Base-by-base conservation (phyloP, 2,797 vertebrate genomes). In the Cottoperca gobio region DNA sequence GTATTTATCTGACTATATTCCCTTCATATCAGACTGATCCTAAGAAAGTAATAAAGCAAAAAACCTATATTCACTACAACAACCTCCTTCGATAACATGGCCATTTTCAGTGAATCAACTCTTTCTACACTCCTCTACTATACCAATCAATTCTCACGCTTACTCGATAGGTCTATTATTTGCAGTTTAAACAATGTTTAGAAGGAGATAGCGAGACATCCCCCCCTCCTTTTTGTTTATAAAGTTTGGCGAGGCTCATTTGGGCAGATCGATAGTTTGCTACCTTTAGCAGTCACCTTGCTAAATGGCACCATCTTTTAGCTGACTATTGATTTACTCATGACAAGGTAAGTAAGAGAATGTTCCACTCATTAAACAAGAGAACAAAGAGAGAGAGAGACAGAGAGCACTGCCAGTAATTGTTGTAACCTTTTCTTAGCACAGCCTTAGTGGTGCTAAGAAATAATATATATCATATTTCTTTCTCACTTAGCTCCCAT, bases 261-360 rank as follows among this genome's bases (percentile, higher is more conserved):
- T 77, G 21, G 53, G 33, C 35, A 21, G 70, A 82, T 84, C 76
- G 5, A 86, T 84, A 76, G 73, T 64, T 53, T 70, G 50, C 39
- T 67, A 49, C 82, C 64, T 73, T 63, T 64, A 69, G 68, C 79
- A 81, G 79, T 84, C 70, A 68, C 76, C 76, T 79, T 78, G 73
- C 70, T 82, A 75, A 83, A 81, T 72, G 78, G 68, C 33, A 67
- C 13, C 1, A 57, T 69, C 68, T 69, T 77, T 76, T 39, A 59
- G 62, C 55, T 45, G 72, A 68, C n/a, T 76, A 82, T 79, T 66
- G 79, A 88, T 84, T 85, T 39, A 73, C 63, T 40, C 54, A n/a
- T 72, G 62, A 76, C 13, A 19, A 70, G 74, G 50, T 71, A 39
- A 76, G 66, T 73, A 65, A 66, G 60, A 76, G 40, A 82, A 59